These are phyloP conservation scores for Perca flavescens DNA, from an alignment of 2,113 vertebrate species.

Conservation along the genomic window DNA sequence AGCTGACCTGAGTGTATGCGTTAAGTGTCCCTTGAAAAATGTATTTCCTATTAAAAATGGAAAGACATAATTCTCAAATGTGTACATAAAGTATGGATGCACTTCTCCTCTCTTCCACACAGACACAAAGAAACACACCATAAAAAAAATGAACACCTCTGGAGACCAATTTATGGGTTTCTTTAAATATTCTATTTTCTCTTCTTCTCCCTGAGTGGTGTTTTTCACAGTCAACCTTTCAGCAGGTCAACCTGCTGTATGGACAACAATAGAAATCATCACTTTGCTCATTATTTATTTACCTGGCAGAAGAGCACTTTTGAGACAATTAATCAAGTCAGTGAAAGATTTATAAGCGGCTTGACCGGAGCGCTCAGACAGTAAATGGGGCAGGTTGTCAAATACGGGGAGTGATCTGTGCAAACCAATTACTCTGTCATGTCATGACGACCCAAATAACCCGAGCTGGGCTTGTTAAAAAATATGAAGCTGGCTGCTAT, in stretches of 20 bases:
- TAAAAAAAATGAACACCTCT: constrained; percentile 18
- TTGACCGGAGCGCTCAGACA: constrained; percentile 75
- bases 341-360: constrained; percentile 82
- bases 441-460: constrained; percentile 76
- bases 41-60: not conserved
- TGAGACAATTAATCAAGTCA: constrained; percentile 81
- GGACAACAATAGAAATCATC: constrained; percentile 80
- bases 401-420: constrained; percentile 73
- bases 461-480: constrained; percentile 58
- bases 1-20: not conserved
- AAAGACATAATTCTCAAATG: not conserved
- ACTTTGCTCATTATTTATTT: constrained; percentile 82
- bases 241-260: constrained; percentile 65
- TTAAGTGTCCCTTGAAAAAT: constrained; percentile 5
- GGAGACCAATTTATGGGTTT: constrained; percentile 44
- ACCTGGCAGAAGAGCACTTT: constrained; percentile 76
- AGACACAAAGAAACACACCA: constrained; percentile 1
- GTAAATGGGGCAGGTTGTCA: constrained; percentile 79
- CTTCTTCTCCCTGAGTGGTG: constrained; percentile 19
- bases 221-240: constrained; percentile 66
- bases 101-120: not conserved
- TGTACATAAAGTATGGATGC: not conserved
- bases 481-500: constrained; percentile 65
- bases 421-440: constrained; percentile 80
- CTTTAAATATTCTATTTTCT: constrained; percentile 61